Percentiles rank a stretch among this genome's conserved stretches.
These are phyloP conservation scores for Andrena minutula DNA, from an alignment of 2,888 invertebrate species.

Conservation along the genomic window DNA sequence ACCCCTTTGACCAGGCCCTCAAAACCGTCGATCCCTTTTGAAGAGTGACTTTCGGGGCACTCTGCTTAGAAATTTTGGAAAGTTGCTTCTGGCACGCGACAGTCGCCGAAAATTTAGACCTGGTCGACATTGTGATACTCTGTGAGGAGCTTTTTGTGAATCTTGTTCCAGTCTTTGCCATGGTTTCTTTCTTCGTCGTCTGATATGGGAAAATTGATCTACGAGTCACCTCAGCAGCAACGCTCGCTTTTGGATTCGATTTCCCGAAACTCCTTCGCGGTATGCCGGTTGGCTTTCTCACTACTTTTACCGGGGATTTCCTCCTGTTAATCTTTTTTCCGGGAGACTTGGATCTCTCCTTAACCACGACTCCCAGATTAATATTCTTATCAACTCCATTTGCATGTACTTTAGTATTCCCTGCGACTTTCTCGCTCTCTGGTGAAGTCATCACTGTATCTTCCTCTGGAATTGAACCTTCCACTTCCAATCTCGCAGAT, in stretches of 20 bases:
- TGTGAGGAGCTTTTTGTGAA: background rate
- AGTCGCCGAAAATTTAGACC: slow-evolving; percentile 1
- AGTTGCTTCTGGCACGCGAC: slow-evolving; percentile 78
- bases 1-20: slow-evolving; percentile 43
- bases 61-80: background rate
- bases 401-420: slow-evolving; percentile 12
- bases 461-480: slow-evolving; percentile 1
- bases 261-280: slow-evolving; percentile 62
- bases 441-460: background rate
- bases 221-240: slow-evolving; percentile 54
- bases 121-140: background rate
- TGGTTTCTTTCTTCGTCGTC: background rate
- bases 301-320: slow-evolving; percentile 77
- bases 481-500: background rate
- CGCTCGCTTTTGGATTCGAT: slow-evolving; percentile 58
- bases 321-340: slow-evolving; percentile 76
- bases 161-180: slow-evolving; percentile 12
- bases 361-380: slow-evolving; percentile 25
- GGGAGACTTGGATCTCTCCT: slow-evolving; percentile 79
- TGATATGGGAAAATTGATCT: slow-evolving; percentile 36
- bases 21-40: slow-evolving; percentile 36
- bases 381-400: slow-evolving; percentile 15
- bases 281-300: slow-evolving; percentile 66
- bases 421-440: slow-evolving; percentile 5
- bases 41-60: background rate